Base-by-base conservation (phyloP, 2,113 vertebrate genomes). In the Neolamprologus brichardi region DNA sequence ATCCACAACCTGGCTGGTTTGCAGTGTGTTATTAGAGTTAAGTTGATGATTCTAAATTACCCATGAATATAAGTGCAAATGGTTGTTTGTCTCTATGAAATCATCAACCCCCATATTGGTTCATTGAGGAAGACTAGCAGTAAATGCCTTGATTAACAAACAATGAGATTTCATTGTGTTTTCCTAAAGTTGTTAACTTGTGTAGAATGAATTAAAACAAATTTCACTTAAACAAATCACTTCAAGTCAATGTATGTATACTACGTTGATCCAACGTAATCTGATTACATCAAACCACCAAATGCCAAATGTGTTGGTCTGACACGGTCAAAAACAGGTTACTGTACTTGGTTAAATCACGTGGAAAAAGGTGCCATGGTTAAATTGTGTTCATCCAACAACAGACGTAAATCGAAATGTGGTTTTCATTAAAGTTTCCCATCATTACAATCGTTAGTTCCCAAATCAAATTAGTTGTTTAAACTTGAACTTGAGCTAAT, bases 301-400 rank as follows among this genome's bases (percentile, higher is more conserved):
- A 54, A 54, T 54, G 52, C 52, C 52, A 53, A 54, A 56, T 56
- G 53, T 56, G 23, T 56, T 56, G 23, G 53, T 56, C 0, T 56
- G 0, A 56, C 2, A 5, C 0, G 2, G 53, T 56, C 2, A 56
- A 0, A 56, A 56, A 28, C 0, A 0, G 0, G n/a, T 56, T 56
- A 28, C 0, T 25, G 12, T 56, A 56, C 54, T 56, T 56, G 54
- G 23, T 56, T 56, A 56, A 56, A 56, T 15, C 54, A 56, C 4
- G 4, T 15, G 23, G 23, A 0, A 56, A 56, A 56, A 15, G 54
- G 13, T 56, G 23, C 13, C 4, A 1, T 2, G 54, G 0, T 56
- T 56, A 15, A 56, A 56, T 15, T 56, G 54, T 56, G 54, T 56
- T 5, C 23, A 28, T 56, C 4, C 54, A 56, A 56, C 54, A 28